A percentile compares a stretch with the other conserved stretches of the same genome.
Conservation (phyloP, 1,140 invertebrate genomes). For the Aphis craccivora region DNA sequence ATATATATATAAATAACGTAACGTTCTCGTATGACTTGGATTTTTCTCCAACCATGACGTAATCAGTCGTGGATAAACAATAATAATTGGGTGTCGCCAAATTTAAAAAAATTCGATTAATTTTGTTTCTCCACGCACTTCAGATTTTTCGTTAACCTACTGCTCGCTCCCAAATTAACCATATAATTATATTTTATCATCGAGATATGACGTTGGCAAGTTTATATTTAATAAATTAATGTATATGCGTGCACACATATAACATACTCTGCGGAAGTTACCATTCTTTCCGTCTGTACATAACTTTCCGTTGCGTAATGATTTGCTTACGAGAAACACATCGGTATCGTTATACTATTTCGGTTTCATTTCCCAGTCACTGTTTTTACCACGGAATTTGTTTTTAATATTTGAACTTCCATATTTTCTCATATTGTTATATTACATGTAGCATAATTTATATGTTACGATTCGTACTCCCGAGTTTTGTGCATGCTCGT, state of each 20-base stretch:
- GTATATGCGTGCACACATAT: background rate
- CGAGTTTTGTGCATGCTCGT: background rate
- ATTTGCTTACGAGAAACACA: background rate
- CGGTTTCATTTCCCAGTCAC: background rate
- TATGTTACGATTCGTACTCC: background rate
- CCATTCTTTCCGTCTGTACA: background rate
- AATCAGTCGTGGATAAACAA: background rate
- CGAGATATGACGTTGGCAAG: background rate
- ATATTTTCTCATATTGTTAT: background rate
- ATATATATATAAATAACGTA: background rate
- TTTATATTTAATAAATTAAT: background rate
- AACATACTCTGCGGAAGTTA: background rate
- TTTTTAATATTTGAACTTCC: background rate
- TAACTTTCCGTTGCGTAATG: background rate
- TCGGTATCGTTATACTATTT: no score
- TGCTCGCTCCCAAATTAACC: background rate
- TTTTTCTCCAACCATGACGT: background rate
- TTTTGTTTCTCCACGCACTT: background rate
- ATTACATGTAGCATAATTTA: background rate
- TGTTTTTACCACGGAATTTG: background rate
- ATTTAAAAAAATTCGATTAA: background rate
- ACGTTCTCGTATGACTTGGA: background rate
- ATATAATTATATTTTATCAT: conserved; percentile 1
- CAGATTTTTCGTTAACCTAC: background rate
- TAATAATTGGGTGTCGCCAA: background rate